A percentile compares a stretch with the other conserved stretches of the same genome.
Evolutionary conservation across 2,113 vertebrate species (phyloP).

Genomic region (Bos indicus): DNA sequence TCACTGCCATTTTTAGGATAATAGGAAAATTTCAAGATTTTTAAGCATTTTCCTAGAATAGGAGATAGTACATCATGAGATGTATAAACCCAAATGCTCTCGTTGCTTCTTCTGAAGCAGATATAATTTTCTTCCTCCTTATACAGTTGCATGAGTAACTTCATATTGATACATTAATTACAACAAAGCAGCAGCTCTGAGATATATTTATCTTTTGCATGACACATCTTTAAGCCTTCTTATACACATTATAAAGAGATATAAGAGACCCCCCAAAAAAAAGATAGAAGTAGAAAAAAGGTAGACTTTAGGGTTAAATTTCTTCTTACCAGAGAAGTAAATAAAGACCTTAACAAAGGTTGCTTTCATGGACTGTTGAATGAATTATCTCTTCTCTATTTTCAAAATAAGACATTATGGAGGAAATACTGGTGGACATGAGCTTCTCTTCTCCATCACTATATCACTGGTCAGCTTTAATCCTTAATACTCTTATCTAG

Average conservation of each 20-base stretch:
- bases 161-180: not conserved
- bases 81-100: not conserved
- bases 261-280: accelerated
- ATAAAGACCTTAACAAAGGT: not conserved
- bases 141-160: not conserved
- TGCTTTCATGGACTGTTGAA: not conserved
- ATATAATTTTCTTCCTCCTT: not conserved
- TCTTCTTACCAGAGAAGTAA: not conserved
- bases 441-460: not conserved
- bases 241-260: not conserved
- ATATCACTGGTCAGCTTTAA: not conserved
- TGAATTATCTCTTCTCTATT: not conserved
- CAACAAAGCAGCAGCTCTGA: not conserved
- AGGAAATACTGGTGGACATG: not conserved
- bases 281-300: not conserved
- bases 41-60: not conserved
- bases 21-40: not conserved
- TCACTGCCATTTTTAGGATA: not conserved
- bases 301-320: not conserved
- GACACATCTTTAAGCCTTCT: not conserved
- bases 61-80: not conserved
- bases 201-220: not conserved
- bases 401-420: not conserved
- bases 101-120: not conserved
- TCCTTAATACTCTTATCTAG: not conserved